A percentile compares a stretch with the other conserved stretches of the same genome.
phyloP scores from a whole-genome alignment of 2,888 invertebrate species.

The Callosobruchus maculatus region DNA sequence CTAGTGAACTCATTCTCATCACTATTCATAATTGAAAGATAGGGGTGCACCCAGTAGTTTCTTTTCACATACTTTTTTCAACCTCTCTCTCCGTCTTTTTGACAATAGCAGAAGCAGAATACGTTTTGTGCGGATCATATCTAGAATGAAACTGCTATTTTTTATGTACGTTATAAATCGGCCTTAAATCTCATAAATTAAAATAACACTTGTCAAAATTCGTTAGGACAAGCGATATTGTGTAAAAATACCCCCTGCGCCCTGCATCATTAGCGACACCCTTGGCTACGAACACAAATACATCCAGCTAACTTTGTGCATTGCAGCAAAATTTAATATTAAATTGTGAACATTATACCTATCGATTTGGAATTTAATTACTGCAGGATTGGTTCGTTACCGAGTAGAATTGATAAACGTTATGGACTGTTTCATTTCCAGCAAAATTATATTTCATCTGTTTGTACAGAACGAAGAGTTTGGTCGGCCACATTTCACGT shows the following conservation, averaged over 20 bases:
- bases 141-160: no score
- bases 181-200: no score
- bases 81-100: no score
- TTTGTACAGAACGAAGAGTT: not conserved
- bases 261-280: not conserved
- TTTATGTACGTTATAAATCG: no score
- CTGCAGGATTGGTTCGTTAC: constrained; percentile 17
- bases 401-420: constrained; percentile 19
- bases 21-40: no score
- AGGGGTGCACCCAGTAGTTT: no score
- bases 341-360: constrained; percentile 13
- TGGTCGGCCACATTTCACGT: not conserved
- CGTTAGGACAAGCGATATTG: no score
- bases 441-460: not conserved
- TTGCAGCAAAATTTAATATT: constrained; percentile 17
- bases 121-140: no score
- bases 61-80: no score
- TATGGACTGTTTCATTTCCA: constrained; percentile 3
- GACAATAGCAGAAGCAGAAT: no score
- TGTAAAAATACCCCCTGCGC: not conserved
- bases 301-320: constrained; percentile 14
- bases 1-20: no score
- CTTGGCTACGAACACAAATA: constrained; percentile 3
- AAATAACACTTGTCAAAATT: no score
- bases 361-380: constrained; percentile 19